Evolutionary conservation across 2,797 vertebrate species (phyloP), one percentile per base, ranked within the genome.

Genomic region (Peromyscus aztecus): DNA sequence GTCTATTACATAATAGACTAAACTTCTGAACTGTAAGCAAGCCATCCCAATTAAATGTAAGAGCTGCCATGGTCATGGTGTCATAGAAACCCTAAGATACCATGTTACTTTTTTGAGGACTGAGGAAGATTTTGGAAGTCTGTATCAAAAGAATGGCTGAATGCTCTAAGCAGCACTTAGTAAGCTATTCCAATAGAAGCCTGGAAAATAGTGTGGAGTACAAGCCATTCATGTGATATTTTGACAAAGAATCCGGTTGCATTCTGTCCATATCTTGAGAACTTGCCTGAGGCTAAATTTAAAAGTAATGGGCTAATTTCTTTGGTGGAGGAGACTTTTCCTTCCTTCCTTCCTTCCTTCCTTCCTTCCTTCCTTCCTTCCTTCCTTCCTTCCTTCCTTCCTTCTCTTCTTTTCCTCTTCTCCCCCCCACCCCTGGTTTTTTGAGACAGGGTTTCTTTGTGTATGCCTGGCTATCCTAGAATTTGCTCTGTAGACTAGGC

Each of bases 371-470:
- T 34, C 31, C 31, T 9, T 31, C 10, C 55, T 3, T 16, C 19
- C 1, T 6, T 1, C 12, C 2, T 6, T 24, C 8, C 13, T 2
- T 27, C 61, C 24, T 5, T 52, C 31, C 29, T 29, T 2, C 19
- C 1, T 12, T 23, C 29, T 37, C 34, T 11, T 24, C 12, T 1
- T 23, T 2, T 2, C 2, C 29, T 10, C 1, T 13, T 16, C n/a
- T 2, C 21, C 8, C 11, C 19, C 3, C 2, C 23, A 8, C 12
- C 11, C 0, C 34, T 14, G 13, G 16, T 16, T 46, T 78, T 77
- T 52, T 34, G 16, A 49, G 29, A 77, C 46, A 77, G 76, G 46
- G 76, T 77, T 77, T 77, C 27, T 78, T 52, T 75, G 37, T 80
- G 9, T 21, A 34, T 27, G 1, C 13, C 10, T 34, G 16, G 16